These are phyloP conservation scores for Crematogaster levior DNA, from an alignment of 2,888 invertebrate species.

Conservation along the genomic window DNA sequence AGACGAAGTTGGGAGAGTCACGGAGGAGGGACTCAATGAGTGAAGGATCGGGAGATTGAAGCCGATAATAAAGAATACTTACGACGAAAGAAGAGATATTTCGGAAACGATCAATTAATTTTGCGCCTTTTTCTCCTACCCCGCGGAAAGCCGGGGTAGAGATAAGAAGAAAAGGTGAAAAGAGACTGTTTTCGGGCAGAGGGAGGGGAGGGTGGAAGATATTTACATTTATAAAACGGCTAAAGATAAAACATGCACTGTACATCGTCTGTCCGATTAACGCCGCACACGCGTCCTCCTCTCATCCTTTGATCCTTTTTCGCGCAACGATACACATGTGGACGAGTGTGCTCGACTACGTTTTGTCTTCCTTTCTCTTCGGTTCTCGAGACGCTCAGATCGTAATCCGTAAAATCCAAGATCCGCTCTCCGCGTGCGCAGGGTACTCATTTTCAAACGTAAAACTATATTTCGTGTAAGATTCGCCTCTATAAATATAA, in stretches of 20 bases:
- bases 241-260: constrained; percentile 82
- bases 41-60: constrained; percentile 53
- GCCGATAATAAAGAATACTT: constrained; percentile 41
- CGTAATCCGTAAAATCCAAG: constrained; percentile 43
- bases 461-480: constrained; percentile 1
- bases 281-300: constrained; percentile 56
- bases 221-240: constrained; percentile 81
- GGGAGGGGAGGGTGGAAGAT: constrained; percentile 72
- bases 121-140: background rate
- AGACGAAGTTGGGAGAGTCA: constrained; percentile 46
- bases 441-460: constrained; percentile 18
- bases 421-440: background rate
- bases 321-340: constrained; percentile 47
- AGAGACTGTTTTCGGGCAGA: constrained; percentile 54
- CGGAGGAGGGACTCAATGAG: background rate
- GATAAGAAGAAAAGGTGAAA: constrained; percentile 41
- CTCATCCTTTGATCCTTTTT: constrained; percentile 73
- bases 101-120: constrained; percentile 37
- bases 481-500: constrained; percentile 17
- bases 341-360: constrained; percentile 49
- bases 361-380: constrained; percentile 14
- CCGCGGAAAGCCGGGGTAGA: constrained; percentile 11
- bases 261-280: constrained; percentile 73
- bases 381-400: constrained; percentile 17
- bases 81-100: constrained; percentile 31